A percentile compares a stretch with the other conserved stretches of the same genome.
Conservation (phyloP, 2,888 invertebrate genomes). For the Dryobotodes eremita region DNA sequence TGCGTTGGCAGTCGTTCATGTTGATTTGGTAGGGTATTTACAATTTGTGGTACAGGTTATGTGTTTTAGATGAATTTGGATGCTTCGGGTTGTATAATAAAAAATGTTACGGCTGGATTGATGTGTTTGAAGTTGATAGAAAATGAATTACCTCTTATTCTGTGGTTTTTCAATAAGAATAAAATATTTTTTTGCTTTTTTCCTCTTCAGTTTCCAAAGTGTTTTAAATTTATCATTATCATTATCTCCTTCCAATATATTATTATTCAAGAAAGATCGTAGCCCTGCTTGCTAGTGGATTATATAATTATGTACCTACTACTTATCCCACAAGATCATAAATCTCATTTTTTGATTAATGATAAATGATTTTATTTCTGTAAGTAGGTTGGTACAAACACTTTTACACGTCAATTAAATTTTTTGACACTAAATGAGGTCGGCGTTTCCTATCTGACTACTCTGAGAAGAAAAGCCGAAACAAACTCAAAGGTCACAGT, state of each 20-base stretch:
- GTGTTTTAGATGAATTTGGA: conserved; percentile 24
- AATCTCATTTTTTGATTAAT: neutral
- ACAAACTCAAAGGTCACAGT: no score
- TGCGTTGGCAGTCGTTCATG: conserved; percentile 27
- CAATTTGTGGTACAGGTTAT: conserved; percentile 38
- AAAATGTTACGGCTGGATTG: neutral
- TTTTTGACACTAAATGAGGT: no score
- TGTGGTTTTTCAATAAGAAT: neutral
- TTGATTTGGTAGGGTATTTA: conserved; percentile 54
- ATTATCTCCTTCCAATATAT: neutral
- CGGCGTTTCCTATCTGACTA: no score
- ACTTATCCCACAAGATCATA: neutral
- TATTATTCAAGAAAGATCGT: neutral
- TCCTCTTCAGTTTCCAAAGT: neutral
- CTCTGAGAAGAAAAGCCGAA: no score
- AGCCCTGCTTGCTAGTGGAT: neutral
- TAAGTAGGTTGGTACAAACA: no score
- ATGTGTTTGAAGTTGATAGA: neutral
- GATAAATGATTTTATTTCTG: no score
- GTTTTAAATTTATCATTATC: neutral
- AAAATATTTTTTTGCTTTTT: neutral
- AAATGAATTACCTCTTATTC: neutral
- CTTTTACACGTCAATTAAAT: no score
- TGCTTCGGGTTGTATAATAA: neutral
- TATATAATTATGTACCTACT: no score